These are phyloP conservation scores for Dicentrarchus labrax DNA, from an alignment of 2,113 vertebrate genomes.

Conservation along the genomic window DNA sequence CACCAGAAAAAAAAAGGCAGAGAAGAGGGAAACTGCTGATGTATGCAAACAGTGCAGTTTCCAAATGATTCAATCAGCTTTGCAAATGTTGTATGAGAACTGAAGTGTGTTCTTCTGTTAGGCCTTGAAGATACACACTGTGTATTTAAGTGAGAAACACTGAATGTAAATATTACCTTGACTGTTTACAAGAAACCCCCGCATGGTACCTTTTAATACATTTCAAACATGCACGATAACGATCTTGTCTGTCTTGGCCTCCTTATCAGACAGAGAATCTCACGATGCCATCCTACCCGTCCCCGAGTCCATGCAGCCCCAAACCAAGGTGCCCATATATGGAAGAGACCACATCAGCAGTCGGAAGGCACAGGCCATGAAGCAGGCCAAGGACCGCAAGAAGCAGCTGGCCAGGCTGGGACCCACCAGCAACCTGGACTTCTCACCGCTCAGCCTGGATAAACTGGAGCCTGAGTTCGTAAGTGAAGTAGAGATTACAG, in stretches of 20 bases:
- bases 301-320: conserved; percentile 84
- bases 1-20: too few relatives aligned
- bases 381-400: conserved; percentile 86
- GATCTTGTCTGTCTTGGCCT: conserved; percentile 25
- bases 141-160: too few relatives aligned
- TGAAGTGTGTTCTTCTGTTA: too few relatives aligned
- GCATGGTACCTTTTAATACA: not conserved
- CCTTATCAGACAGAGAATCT: conserved; percentile 84
- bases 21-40: too few relatives aligned
- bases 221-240: not conserved
- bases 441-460: conserved; percentile 82
- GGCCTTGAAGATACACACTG: too few relatives aligned
- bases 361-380: conserved; percentile 91
- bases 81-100: too few relatives aligned
- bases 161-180: not conserved
- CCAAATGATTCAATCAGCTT: too few relatives aligned
- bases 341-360: conserved; percentile 82
- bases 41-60: too few relatives aligned
- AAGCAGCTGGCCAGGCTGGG: conserved; percentile 89
- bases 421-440: conserved; percentile 85
- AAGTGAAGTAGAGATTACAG: conserved; percentile 60
- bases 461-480: conserved; percentile 93
- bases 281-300: conserved; percentile 78
- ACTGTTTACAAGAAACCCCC: not conserved
- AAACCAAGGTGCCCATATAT: conserved; percentile 86